Conservation (phyloP, 2,888 invertebrate genomes). For the Cordilura impudica region DNA sequence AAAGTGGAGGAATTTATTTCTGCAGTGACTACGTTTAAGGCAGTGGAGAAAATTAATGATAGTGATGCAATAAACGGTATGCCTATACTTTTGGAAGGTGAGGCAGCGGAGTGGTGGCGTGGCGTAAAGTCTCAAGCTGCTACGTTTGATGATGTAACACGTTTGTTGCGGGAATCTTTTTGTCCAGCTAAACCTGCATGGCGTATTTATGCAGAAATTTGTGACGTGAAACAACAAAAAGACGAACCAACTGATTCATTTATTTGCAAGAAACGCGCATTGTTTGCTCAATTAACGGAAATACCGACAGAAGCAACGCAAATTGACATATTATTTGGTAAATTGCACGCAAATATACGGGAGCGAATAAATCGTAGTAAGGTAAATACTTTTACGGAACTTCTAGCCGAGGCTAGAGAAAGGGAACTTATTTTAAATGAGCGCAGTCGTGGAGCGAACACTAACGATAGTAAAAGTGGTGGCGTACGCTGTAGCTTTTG, state of each 20-base stretch:
- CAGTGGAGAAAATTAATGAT: slow-evolving; percentile 54
- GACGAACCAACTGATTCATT: slow-evolving; percentile 30
- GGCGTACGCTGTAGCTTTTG: slow-evolving; percentile 28
- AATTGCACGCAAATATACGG: too few relatives aligned
- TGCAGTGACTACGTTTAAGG: slow-evolving; percentile 39
- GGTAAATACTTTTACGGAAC: too few relatives aligned
- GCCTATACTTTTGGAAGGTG: slow-evolving; percentile 52
- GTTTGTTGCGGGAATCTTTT: slow-evolving; percentile 53
- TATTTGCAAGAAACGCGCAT: too few relatives aligned
- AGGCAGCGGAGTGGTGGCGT: too few relatives aligned
- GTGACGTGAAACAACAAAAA: slow-evolving; percentile 52
- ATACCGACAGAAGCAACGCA: too few relatives aligned
- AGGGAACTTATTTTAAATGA: slow-evolving; percentile 15
- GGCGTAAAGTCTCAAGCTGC: too few relatives aligned
- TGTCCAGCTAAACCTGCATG: slow-evolving; percentile 50
- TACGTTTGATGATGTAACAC: too few relatives aligned
- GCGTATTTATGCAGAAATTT: slow-evolving; percentile 58
- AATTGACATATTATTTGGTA: too few relatives aligned
- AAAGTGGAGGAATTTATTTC: slow-evolving; percentile 58
- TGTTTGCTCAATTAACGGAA: too few relatives aligned
- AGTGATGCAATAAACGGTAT: slow-evolving; percentile 47
- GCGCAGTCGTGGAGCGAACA: slow-evolving; percentile 25
- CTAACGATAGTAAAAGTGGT: background rate
- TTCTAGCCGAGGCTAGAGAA: too few relatives aligned
- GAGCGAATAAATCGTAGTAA: too few relatives aligned